Conservation (phyloP, 2,888 invertebrate species). For the Physocephala rufipes region DNA sequence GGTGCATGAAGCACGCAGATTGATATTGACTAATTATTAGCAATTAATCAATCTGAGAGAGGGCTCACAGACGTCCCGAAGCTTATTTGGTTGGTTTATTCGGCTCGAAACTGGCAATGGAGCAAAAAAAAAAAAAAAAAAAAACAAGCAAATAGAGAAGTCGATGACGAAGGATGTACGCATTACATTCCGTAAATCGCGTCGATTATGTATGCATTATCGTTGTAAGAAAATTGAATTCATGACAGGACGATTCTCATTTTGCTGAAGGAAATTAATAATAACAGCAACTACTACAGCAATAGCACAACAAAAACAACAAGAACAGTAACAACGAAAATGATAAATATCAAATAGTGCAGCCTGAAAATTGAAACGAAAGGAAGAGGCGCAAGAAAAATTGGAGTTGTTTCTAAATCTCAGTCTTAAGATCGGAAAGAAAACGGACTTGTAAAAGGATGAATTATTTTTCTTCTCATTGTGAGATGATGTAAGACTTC, state of each 20-base stretch:
- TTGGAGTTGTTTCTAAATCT: background rate
- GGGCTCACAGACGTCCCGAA: conserved; percentile 21
- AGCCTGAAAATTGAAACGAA: too few relatives aligned
- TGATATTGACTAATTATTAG: conserved; percentile 46
- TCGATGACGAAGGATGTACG: conserved; percentile 1
- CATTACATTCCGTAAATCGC: too few relatives aligned
- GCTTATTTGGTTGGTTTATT: too few relatives aligned
- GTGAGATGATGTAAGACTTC: background rate
- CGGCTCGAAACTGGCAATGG: too few relatives aligned
- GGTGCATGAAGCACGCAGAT: conserved; percentile 28
- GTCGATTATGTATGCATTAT: conserved; percentile 5
- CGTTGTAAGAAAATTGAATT: conserved; percentile 25
- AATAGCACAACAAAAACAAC: background rate
- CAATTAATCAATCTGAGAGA: conserved; percentile 50
- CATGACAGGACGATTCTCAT: conserved; percentile 18
- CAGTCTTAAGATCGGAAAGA: too few relatives aligned
- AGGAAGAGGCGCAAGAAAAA: background rate
- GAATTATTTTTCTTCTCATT: background rate
- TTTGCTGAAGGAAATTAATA: conserved; percentile 10
- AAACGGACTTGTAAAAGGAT: too few relatives aligned
- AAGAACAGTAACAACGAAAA: background rate
- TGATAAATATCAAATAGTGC: too few relatives aligned
- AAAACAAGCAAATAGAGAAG: too few relatives aligned
- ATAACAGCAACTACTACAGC: background rate
- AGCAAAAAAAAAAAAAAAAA: background rate